Base-by-base conservation (phyloP, 2,797 vertebrate species). In the Scolopax rusticola region DNA sequence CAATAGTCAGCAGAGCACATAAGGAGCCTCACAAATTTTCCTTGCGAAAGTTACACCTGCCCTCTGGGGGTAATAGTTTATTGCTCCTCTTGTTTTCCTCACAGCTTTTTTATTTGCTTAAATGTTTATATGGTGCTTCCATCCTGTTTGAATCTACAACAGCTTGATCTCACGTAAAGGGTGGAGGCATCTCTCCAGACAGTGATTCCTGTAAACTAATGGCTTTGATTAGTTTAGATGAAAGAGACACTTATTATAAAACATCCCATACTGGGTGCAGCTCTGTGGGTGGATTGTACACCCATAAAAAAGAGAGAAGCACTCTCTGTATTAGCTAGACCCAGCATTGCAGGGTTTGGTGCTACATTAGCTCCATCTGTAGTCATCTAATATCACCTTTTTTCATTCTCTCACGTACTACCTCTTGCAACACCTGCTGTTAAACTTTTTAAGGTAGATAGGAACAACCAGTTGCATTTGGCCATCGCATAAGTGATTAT, bases 171-270 rank as follows among this genome's bases (percentile, higher is more conserved):
- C 59, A 86, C 21, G 21, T 73, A 43, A 78, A 74, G 93, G 69
- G 67, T 60, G 71, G 81, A 70, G 87, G 82, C 67, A 40, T 38
- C 79, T 89, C 93, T 83, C 68, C 74, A 86, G 48, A 41, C 84
- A 87, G 33, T 63, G 89, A 76, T 77, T 87, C 91, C 93, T 95
- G 85, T 82, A 77, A 95, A 95, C 91, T 95, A 92, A 93, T 91
- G 93, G 56, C 95, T 97, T 96, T 97, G 90, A 95, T 95, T 94
- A 80, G 68, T 94, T 95, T 27, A 94, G 91, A 95, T 96, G 94
- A 96, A 96, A 97, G 94, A 89, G 68, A 71, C 73, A 90, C 61
- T 78, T 69, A 32, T 54, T 51, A 74, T 88, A 90, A 91, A 82
- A 43, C 87, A 86, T 92, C 89, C 91, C 91, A 23, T 96, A 65